These are phyloP conservation scores for Nephrocerus scutellatus DNA, from an alignment of 2,888 invertebrate genomes.

Conservation along the genomic window DNA sequence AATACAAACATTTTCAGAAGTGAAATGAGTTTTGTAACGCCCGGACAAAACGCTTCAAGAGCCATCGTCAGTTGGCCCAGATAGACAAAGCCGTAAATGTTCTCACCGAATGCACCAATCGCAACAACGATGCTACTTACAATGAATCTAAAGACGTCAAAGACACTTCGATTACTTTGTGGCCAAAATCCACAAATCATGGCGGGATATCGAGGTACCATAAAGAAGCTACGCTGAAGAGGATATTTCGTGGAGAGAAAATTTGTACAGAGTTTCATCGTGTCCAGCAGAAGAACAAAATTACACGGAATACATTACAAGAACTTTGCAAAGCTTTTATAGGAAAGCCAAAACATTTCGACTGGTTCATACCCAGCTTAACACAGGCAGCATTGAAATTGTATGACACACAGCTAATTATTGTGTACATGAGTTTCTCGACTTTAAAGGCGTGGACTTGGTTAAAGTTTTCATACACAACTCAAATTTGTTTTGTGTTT, in stretches of 20 bases:
- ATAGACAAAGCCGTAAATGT: conserved; percentile 33
- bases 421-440: no score
- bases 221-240: conserved; percentile 33
- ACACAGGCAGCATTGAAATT: no score
- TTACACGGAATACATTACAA: no score
- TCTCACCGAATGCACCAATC: conserved; percentile 35
- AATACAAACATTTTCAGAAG: conserved; percentile 38
- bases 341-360: no score
- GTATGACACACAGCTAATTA: no score
- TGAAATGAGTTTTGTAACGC: conserved; percentile 35
- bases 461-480: no score
- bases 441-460: no score
- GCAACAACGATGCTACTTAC: conserved; percentile 31
- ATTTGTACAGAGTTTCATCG: no score
- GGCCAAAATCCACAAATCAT: conserved; percentile 41
- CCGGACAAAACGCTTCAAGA: conserved; percentile 43
- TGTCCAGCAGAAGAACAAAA: no score
- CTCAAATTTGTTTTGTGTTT: no score
- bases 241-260: conserved; percentile 24
- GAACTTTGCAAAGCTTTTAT: no score
- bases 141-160: conserved; percentile 25
- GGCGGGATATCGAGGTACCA: conserved; percentile 32
- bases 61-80: conserved; percentile 32
- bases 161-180: conserved; percentile 20
- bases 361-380: no score